phyloP scores from a whole-genome alignment of 2,797 vertebrate species.

The Artibeus lituratus region DNA sequence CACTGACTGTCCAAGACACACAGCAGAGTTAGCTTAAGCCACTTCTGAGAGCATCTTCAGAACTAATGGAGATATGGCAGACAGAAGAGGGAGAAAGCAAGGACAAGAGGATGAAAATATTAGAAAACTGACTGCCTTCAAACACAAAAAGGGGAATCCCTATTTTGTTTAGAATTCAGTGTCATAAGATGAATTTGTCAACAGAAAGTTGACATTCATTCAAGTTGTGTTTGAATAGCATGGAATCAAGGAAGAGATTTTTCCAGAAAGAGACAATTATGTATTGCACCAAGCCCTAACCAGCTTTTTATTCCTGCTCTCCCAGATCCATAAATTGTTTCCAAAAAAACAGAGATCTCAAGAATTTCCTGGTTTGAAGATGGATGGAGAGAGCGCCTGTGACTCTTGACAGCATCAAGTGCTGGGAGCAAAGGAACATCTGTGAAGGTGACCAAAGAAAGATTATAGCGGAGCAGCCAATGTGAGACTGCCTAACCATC shows the following conservation, averaged over 20 bases:
- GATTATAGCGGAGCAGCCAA: not conserved
- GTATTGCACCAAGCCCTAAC: not conserved
- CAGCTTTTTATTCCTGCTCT: not conserved
- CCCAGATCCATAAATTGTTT: not conserved
- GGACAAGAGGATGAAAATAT: not conserved
- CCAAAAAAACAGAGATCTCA: not conserved
- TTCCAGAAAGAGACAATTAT: not conserved
- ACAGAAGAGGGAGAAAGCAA: not conserved
- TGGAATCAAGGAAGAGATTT: not conserved
- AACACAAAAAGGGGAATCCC: not conserved
- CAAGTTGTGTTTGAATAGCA: not conserved
- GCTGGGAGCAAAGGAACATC: not conserved
- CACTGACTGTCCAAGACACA: not conserved
- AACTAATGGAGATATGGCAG: not conserved
- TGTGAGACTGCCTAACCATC: not conserved
- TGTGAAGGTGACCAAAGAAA: not conserved
- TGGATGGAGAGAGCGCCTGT: not conserved
- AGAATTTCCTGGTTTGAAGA: not conserved
- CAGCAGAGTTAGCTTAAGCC: not conserved
- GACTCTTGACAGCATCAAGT: not conserved
- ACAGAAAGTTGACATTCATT: not conserved
- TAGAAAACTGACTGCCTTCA: conserved; percentile 8
- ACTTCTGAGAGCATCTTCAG: not conserved
- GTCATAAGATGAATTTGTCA: not conserved
- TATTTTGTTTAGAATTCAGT: conserved; percentile 12